Evolutionary conservation across 2,113 vertebrate genomes (phyloP).

Genomic region (Phalacrocorax carbo): DNA sequence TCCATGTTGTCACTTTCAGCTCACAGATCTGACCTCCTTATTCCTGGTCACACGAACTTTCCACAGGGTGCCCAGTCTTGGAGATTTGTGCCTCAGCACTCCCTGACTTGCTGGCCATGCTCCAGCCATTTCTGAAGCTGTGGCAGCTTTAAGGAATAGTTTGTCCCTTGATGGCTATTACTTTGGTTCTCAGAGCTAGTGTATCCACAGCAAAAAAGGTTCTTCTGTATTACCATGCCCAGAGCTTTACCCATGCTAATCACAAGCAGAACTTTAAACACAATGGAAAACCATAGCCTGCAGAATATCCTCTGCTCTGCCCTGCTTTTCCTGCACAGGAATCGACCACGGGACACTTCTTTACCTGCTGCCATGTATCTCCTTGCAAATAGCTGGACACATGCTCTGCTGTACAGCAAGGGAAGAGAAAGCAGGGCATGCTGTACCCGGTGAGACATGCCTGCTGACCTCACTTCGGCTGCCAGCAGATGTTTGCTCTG

Average conservation of each 20-base stretch:
- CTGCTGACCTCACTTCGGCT: neutral
- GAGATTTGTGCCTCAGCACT: neutral
- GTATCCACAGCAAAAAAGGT: neutral
- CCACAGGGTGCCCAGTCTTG: neutral
- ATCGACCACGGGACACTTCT: neutral
- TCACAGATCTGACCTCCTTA: neutral
- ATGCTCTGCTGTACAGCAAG: too few species aligned
- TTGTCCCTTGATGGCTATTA: neutral
- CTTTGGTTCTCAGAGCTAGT: neutral
- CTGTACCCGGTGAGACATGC: accelerated
- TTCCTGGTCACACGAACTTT: neutral
- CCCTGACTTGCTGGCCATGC: neutral
- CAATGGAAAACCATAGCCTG: neutral
- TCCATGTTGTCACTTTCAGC: neutral
- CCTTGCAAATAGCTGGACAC: neutral
- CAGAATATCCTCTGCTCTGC: neutral
- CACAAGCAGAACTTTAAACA: neutral
- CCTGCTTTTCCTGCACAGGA: neutral
- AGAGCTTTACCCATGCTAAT: neutral
- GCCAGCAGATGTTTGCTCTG: accelerated
- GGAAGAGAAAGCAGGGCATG: neutral
- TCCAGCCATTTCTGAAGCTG: neutral
- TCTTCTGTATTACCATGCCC: neutral
- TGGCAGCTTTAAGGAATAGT: neutral
- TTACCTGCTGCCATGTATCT: neutral